These are phyloP conservation scores for Acrocyrtus sp. DNA, from an alignment of 2,888 invertebrate genomes.

Conservation along the genomic window DNA sequence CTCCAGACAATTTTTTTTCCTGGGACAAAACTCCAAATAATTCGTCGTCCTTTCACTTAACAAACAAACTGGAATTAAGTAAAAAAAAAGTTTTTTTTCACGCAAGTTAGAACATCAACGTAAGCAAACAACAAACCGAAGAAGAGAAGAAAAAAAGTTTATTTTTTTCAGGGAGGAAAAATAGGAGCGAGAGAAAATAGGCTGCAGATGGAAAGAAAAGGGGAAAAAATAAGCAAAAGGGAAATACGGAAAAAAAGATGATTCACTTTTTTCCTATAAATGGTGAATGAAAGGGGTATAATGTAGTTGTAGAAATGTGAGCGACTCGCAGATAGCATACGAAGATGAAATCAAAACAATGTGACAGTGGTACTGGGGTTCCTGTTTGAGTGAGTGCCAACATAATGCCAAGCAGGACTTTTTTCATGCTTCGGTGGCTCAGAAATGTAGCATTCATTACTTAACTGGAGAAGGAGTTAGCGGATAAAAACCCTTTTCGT, in stretches of 20 bases:
- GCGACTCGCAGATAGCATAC: constrained; percentile 5
- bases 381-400: constrained; percentile 14
- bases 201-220: too few species aligned
- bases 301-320: too few species aligned
- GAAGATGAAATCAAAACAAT: constrained; percentile 31
- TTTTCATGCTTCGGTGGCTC: constrained; percentile 33
- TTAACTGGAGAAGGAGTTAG: too few species aligned
- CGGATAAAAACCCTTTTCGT: too few species aligned
- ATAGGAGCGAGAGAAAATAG: too few species aligned
- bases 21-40: constrained; percentile 43
- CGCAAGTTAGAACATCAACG: too few species aligned
- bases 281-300: too few species aligned
- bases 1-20: constrained; percentile 29
- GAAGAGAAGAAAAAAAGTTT: constrained; percentile 21
- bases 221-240: constrained; percentile 15
- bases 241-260: too few species aligned
- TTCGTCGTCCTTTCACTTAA: constrained; percentile 44
- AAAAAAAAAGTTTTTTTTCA: too few species aligned
- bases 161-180: too few species aligned
- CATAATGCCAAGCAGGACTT: too few species aligned
- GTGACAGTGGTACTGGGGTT: background rate
- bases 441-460: constrained; percentile 40
- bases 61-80: constrained; percentile 34
- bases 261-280: too few species aligned
- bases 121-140: constrained; percentile 35